Base-by-base conservation (phyloP, 2,888 invertebrate species). In the Tillus elongatus region DNA sequence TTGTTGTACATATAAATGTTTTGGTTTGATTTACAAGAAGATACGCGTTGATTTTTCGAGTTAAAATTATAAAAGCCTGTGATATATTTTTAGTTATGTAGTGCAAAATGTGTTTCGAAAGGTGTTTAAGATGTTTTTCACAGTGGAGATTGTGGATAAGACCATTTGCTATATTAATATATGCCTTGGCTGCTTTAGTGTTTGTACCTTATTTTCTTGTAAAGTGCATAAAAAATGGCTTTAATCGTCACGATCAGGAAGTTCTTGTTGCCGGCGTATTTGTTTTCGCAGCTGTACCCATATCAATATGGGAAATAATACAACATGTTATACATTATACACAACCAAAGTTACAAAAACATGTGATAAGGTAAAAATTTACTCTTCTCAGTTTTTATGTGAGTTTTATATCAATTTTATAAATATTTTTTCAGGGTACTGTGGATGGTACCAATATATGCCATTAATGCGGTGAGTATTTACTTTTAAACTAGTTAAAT, bases 381-480 rank as follows among this genome's bases (percentile, higher is more conserved):
- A n/a, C n/a, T n/a, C n/a, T 28, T 35, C n/a, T 37, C 35, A 1
- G 9, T 33, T 15, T 29, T 14, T 29, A 19, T 31, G 15, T 27
- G 12, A 28, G 12, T 13, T 11, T 15, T 11, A 4, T 36, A 24
- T 32, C 27, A 12, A 24, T 10, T 24, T n/a, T n/a, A 19, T 19
- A n/a, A 19, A 6, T 29, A 11, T 29, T 47, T 47, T 72, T 74
- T 47, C 67, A 87, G 89, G 63, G 86, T 95, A 63, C 63, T 95
- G 50, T 93, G 93, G 92, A 95, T 95, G 95, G 93, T 95, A 36
- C 95, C 95, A 42, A 92, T 95, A 53, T 95, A 95, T 72, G 90
- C 92, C 27, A 66, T 89, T 4, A 92, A 95, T 76, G 91, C 93
- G 47, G 86, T 87, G 73, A 77, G 82, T 74, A 54, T 32, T 32